These are phyloP conservation scores for Conger conger DNA, from an alignment of 2,113 vertebrate species.

Conservation along the genomic window DNA sequence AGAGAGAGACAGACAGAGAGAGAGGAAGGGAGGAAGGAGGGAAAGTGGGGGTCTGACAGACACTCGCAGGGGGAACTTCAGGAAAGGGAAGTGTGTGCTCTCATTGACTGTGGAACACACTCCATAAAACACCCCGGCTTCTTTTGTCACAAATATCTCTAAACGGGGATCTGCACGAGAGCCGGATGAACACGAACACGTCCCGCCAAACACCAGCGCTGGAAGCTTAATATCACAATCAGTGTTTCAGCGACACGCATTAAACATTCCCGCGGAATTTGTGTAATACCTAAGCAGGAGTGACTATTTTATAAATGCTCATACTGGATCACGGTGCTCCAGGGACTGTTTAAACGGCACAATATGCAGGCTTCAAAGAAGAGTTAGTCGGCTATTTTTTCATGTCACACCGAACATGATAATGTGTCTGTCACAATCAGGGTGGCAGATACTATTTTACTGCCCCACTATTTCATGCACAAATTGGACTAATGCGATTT, in stretches of 20 bases:
- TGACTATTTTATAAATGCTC: not conserved
- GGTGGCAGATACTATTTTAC: not conserved
- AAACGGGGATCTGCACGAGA: not conserved
- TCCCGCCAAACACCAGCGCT: not conserved
- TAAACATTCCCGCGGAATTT: not conserved
- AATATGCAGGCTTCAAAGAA: not conserved
- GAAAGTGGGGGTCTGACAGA: slow-evolving; percentile 33
- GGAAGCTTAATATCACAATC: no score
- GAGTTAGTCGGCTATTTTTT: not conserved
- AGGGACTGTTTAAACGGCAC: not conserved
- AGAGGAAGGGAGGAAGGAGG: slow-evolving; percentile 26
- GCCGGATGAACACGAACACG: not conserved
- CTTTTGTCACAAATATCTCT: not conserved
- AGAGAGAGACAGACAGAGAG: slow-evolving; percentile 45
- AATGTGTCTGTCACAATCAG: not conserved
- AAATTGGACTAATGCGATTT: not conserved
- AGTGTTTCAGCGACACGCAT: not conserved
- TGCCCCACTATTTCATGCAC: not conserved
- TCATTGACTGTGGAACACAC: slow-evolving; percentile 1
- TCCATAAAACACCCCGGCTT: not conserved
- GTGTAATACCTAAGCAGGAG: not conserved
- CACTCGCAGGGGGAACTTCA: slow-evolving; percentile 12
- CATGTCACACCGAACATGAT: not conserved
- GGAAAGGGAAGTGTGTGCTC: not conserved
- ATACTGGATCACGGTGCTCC: not conserved